Evolutionary conservation across 2,113 vertebrate species (phyloP), one percentile per base, ranked within the genome.

Genomic region (Picathartes gymnocephalus): DNA sequence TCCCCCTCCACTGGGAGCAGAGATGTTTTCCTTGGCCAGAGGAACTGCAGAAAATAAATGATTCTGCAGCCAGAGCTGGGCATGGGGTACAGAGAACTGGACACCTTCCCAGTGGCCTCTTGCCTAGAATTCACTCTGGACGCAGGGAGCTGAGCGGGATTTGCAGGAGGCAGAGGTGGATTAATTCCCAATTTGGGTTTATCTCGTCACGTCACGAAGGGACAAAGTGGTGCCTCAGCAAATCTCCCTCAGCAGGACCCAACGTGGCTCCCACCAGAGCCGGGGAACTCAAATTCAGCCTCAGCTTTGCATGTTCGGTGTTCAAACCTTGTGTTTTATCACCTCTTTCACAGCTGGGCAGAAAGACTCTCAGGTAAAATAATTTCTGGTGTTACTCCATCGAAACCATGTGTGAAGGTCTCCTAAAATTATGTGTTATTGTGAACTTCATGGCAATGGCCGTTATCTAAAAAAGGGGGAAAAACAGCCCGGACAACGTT

Each of bases 21-120:
- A 96, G 95, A 84, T 98, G 97, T 98, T 98, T 98, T 97, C 96
- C 96, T 98, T 98, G 98, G 98, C 98, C 88, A 25, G 62, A 66
- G 82, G 80, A 95, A 73, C 81, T 69, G 95, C 78, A 95, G 91
- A 96, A 98, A 98, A 98, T 98, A 98, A 98, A 98, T 98, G 96
- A 98, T 96, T 96, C 96, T 98, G 97, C 96, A 86, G 97, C 96
- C 98, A 97, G 97, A 96, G 94, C 91, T 97, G 97, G 97, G 97
- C 98, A 98, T 86, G 87, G 97, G 97, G 97, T 96, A 96, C 96
- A 97, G 96, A 97, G 96, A 96, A 92, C 97, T 96, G 97, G 98
- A 96, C 95, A 85, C 92, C 39, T 96, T 98, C 98, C 98, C 97
- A 73, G 97, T 97, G 98, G 98, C 98, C 94, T 81, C 81, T 88